These are phyloP conservation scores for Sminthopsis crassicaudata DNA, from an alignment of 2,113 vertebrate genomes.

Conservation along the genomic window DNA sequence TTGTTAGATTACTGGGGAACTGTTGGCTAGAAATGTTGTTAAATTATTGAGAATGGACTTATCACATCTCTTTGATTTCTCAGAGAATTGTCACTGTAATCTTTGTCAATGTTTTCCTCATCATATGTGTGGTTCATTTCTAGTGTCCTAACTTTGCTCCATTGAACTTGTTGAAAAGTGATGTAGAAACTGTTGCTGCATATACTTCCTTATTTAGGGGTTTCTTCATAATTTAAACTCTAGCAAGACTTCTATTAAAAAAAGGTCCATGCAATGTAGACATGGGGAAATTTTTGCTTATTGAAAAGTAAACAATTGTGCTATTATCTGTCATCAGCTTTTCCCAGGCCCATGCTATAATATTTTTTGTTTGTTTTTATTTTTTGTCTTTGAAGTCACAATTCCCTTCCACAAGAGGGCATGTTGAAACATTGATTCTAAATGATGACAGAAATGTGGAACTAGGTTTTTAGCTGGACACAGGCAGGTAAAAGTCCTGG, in stretches of 20 bases:
- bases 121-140: neutral
- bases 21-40: neutral
- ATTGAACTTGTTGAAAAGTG: neutral
- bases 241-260: neutral
- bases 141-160: neutral
- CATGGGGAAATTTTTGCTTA: neutral
- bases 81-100: neutral
- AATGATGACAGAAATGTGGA: conserved; percentile 60
- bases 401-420: conserved; percentile 40
- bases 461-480: conserved; percentile 3
- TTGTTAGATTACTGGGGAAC: neutral
- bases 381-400: conserved; percentile 9
- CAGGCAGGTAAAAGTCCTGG: conserved; percentile 19
- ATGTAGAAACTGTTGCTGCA: neutral
- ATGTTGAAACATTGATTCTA: conserved; percentile 59
- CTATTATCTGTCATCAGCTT: neutral
- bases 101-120: neutral
- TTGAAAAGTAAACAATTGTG: neutral
- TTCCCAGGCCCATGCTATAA: neutral
- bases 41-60: neutral
- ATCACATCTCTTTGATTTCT: neutral
- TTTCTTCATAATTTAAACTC: neutral
- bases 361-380: neutral
- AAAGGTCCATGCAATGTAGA: neutral
- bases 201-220: neutral